These are phyloP conservation scores for Mythimna vitellina DNA, from an alignment of 2,888 invertebrate species.

Conservation along the genomic window DNA sequence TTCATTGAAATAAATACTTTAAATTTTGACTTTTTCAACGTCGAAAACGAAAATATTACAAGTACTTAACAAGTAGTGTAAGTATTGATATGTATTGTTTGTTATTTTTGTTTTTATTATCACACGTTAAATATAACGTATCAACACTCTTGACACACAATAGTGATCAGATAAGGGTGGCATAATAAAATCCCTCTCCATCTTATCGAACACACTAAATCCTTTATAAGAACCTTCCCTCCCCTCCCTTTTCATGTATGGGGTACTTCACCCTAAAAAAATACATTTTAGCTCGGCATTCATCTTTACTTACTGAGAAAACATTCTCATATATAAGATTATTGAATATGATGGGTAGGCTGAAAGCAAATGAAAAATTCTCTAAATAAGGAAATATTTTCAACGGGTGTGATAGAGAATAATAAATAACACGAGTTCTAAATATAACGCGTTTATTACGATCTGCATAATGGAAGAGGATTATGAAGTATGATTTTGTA, in stretches of 20 bases:
- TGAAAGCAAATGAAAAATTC: slow-evolving; percentile 11
- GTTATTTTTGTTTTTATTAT: slow-evolving; percentile 7
- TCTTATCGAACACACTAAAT: slow-evolving; percentile 47
- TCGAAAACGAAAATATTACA: background rate
- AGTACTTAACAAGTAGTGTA: background rate
- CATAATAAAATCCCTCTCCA: slow-evolving; percentile 48
- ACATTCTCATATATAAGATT: slow-evolving; percentile 33
- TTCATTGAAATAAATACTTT: too few species aligned
- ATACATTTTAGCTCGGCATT: slow-evolving; percentile 50
- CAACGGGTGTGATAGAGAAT: slow-evolving; percentile 1
- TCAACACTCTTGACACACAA: slow-evolving; percentile 20
- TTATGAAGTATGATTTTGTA: background rate
- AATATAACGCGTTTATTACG: slow-evolving; percentile 4
- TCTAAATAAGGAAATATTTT: slow-evolving; percentile 1
- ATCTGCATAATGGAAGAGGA: background rate
- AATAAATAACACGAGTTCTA: slow-evolving; percentile 17
- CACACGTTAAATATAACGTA: slow-evolving; percentile 7
- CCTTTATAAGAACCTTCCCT: slow-evolving; percentile 43
- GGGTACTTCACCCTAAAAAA: slow-evolving; percentile 55
- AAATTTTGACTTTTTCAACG: too few species aligned
- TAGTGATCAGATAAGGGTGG: slow-evolving; percentile 32
- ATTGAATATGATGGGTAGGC: slow-evolving; percentile 32
- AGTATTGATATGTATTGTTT: background rate
- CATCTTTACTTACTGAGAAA: slow-evolving; percentile 52
- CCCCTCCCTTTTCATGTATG: slow-evolving; percentile 52